Percentiles rank a stretch among this genome's conserved stretches.
Evolutionary conservation across 1,140 invertebrate genomes (phyloP).

Genomic region (Halotydeus destructor): DNA sequence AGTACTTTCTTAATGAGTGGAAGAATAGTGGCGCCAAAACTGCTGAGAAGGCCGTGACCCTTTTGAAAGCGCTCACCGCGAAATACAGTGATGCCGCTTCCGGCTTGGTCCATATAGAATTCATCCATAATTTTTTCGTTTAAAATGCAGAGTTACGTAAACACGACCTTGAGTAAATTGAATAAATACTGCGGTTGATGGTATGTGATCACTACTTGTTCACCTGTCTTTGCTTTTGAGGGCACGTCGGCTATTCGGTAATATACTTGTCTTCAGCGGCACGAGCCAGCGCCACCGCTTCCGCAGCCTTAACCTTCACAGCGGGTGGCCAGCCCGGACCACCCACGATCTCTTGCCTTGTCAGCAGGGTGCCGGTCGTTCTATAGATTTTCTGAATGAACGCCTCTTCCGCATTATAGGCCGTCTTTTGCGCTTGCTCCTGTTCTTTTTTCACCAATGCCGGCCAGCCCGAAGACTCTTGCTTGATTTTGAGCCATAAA

Average conservation of each 20-base stretch:
- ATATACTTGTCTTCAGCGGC: no score
- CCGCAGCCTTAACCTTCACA: no score
- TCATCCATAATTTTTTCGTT: not conserved
- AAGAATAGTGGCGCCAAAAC: no score
- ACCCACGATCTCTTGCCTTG: no score
- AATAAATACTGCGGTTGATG: not conserved
- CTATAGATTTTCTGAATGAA: no score
- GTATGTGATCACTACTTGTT: not conserved
- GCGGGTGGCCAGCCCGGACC: no score
- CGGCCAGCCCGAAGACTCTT: conserved; percentile 1
- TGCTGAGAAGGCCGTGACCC: not conserved
- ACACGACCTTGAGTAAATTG: not conserved
- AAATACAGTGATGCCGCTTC: not conserved
- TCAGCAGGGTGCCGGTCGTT: no score
- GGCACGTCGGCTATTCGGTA: not conserved
- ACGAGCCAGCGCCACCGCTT: no score
- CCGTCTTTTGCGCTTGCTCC: no score
- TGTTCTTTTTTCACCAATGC: no score
- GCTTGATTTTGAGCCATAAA: conserved; percentile 2
- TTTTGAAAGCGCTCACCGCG: not conserved
- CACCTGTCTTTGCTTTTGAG: not conserved
- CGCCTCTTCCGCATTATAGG: no score
- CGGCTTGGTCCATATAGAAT: not conserved
- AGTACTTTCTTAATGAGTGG: no score
- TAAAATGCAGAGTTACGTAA: not conserved